Evolutionary conservation across 2,113 vertebrate species (phyloP).

Genomic region (Strigops habroptila): DNA sequence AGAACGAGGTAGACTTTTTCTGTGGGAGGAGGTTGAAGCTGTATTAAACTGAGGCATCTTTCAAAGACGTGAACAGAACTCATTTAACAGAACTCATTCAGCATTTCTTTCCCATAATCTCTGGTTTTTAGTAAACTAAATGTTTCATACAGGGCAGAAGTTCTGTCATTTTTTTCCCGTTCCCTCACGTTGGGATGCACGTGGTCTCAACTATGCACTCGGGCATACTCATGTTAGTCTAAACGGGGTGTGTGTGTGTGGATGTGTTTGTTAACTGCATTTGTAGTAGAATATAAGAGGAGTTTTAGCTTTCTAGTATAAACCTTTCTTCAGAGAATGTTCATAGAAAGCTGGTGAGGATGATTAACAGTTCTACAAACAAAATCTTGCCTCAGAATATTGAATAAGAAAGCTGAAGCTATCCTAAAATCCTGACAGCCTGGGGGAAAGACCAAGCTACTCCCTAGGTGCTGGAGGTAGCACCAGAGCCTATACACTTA

Average conservation of each 20-base stretch:
- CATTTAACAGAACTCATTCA: not conserved
- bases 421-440: not conserved
- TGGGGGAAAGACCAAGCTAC: not conserved
- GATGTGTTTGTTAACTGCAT: not conserved
- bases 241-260: not conserved
- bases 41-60: not conserved
- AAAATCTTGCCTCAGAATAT: not conserved
- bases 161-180: not conserved
- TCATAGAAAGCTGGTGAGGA: not conserved
- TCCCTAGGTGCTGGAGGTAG: not conserved
- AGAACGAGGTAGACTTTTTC: not conserved
- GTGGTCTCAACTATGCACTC: not conserved
- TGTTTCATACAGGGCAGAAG: not conserved
- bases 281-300: not conserved
- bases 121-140: not conserved
- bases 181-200: not conserved
- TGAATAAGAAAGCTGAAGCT: not conserved
- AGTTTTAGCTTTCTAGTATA: not conserved
- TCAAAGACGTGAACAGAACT: not conserved
- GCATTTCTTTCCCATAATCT: not conserved
- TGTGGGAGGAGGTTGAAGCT: not conserved
- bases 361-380: not conserved
- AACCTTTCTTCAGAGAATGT: not conserved
- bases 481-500: not conserved
- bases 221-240: not conserved